Percentiles rank a stretch among this genome's conserved stretches.
These are phyloP conservation scores for Arctocebus calabarensis DNA, from an alignment of 2,797 vertebrate species.

Conservation along the genomic window DNA sequence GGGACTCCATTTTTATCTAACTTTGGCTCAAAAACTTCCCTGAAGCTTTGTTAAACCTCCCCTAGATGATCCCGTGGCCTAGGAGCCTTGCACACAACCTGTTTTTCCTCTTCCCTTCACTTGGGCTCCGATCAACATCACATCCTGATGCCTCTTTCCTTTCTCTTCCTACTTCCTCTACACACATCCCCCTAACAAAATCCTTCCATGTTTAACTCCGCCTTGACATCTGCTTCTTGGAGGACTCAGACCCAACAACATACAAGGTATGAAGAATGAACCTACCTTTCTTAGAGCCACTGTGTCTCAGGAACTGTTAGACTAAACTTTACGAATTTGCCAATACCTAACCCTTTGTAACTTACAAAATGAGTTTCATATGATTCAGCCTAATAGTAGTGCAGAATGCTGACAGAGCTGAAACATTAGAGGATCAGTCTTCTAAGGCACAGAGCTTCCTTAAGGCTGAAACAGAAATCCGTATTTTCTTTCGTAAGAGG, in stretches of 20 bases:
- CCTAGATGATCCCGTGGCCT: background rate
- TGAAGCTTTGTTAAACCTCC: background rate
- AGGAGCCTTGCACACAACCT: background rate
- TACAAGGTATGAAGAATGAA: background rate
- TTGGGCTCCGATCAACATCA: background rate
- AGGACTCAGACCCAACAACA: background rate
- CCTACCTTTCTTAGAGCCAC: background rate
- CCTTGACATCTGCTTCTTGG: conserved; percentile 1
- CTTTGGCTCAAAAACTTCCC: conserved; percentile 2
- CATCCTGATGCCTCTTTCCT: background rate
- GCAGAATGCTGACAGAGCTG: background rate
- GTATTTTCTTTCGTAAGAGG: background rate
- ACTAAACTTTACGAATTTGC: background rate
- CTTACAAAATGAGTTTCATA: background rate
- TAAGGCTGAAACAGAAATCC: background rate
- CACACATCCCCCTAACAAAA: background rate
- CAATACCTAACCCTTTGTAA: background rate
- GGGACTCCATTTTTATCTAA: background rate
- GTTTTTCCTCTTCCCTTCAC: background rate
- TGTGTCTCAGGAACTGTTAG: background rate
- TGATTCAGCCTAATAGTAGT: background rate
- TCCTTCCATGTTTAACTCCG: background rate
- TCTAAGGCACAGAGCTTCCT: background rate
- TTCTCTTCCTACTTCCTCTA: background rate
- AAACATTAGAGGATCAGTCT: background rate